Evolutionary conservation across 2,888 invertebrate species (phyloP), one percentile per base, ranked within the genome.

Genomic region (Catocala sponsa): DNA sequence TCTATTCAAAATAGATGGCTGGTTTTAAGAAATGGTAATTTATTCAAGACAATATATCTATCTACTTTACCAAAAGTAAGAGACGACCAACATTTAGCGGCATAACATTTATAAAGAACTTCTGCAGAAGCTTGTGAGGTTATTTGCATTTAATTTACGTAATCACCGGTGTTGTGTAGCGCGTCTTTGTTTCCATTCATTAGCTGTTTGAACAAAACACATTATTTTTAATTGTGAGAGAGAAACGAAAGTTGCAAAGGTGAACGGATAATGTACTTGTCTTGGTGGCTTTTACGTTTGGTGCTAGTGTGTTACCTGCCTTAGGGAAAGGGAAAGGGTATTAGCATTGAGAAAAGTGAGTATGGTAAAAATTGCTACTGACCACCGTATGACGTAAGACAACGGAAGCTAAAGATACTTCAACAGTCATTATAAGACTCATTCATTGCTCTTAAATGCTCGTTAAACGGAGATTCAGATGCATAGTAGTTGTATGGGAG

Each of bases 291-390:
- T 72, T 65, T 70, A 70, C 69, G 53, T 64, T 44, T 46, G 12
- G 55, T 47, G 55, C 42, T 59, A 61, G 59, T 59, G 64, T 62
- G 54, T 42, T 57, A 60, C 63, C 59, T 70, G 63, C 63, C 68
- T 59, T 57, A 62, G 59, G 62, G 57, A 64, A 72, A 82, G 77
- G 82, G 82, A 84, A 86, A 84, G 80, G 76, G 78, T 76, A 76
- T 82, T 75, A 76, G 64, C 78, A 68, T 63, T 51, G 65, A 59
- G 61, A 65, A 52, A 67, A 63, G 65, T 55, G 61, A 44, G 43
- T 65, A 75, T 70, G 69, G 63, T 75, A 78, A 79, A 78, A 79
- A 70, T 55, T 38, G 56, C 48, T 13, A 2, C 12, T n/a, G 42
- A 25, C 25, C 12, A 25, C 32, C 10, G 6, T 6, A 38, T 68